Evolutionary conservation across 2,888 invertebrate species (phyloP).

Genomic region (Amiota mariae): DNA sequence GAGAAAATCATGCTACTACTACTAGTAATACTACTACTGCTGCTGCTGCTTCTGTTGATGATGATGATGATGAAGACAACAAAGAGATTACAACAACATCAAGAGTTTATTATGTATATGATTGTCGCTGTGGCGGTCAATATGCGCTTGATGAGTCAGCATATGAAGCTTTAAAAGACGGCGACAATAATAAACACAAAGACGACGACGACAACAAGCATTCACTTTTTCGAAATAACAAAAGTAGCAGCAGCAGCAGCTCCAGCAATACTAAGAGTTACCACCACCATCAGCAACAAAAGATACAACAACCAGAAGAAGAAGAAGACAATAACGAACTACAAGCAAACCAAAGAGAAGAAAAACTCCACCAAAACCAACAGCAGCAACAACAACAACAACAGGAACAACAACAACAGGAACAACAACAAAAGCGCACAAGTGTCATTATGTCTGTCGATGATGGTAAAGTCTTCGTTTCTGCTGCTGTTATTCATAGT

Average conservation of each 20-base stretch:
- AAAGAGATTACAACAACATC: slow-evolving; percentile 28
- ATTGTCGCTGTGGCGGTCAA: slow-evolving; percentile 82
- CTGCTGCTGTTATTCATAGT: not conserved
- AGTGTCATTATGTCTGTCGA: slow-evolving; percentile 17
- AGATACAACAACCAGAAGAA: slow-evolving; percentile 7
- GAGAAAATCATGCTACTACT: slow-evolving; percentile 47
- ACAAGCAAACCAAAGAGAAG: slow-evolving; percentile 29
- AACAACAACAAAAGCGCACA: slow-evolving; percentile 25
- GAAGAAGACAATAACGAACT: slow-evolving; percentile 28
- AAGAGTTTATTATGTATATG: slow-evolving; percentile 72
- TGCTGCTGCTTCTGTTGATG: slow-evolving; percentile 32
- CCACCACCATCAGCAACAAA: slow-evolving; percentile 26
- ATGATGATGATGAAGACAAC: slow-evolving; percentile 24
- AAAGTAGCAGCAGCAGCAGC: slow-evolving; percentile 13
- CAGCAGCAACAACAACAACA: slow-evolving; percentile 22
- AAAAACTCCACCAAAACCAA: slow-evolving; percentile 34
- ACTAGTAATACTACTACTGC: slow-evolving; percentile 25
- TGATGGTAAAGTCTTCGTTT: not conserved
- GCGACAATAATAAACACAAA: not conserved
- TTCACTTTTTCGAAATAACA: not conserved
- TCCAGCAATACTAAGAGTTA: slow-evolving; percentile 18
- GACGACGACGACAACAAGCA: slow-evolving; percentile 15
- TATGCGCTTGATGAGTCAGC: slow-evolving; percentile 69
- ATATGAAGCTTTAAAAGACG: slow-evolving; percentile 22
- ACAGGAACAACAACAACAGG: slow-evolving; percentile 29